Percentiles rank a stretch among this genome's conserved stretches.
Evolutionary conservation across 1,140 invertebrate species (phyloP).

Genomic region (Drosophila willistoni): DNA sequence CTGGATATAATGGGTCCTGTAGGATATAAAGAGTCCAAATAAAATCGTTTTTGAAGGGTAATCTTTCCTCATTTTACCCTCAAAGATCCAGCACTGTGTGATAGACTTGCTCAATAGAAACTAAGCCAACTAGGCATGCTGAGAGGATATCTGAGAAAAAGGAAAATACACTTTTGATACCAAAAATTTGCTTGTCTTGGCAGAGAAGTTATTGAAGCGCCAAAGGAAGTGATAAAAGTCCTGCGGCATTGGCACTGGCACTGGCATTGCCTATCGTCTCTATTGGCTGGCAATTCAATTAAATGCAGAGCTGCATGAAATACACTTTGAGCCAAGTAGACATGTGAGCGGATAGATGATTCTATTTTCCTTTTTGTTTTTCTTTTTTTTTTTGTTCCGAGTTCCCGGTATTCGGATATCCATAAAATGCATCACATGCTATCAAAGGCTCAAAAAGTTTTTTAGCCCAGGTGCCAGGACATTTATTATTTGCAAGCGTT

Average conservation of each 20-base stretch:
- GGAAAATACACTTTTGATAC: not conserved
- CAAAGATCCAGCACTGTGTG: too few relatives aligned
- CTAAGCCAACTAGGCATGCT: slow-evolving; percentile 1
- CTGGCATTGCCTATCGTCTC: slow-evolving; percentile 30
- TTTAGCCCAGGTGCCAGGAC: slow-evolving; percentile 61
- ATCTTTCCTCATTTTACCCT: too few relatives aligned
- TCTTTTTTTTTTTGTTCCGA: slow-evolving; percentile 17
- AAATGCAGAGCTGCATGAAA: slow-evolving; percentile 78
- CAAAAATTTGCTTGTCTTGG: not conserved
- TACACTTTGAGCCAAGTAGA: slow-evolving; percentile 52
- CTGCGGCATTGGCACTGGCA: slow-evolving; percentile 28
- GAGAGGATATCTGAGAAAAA: not conserved
- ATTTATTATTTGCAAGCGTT: slow-evolving; percentile 67
- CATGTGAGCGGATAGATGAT: slow-evolving; percentile 1
- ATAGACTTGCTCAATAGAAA: not conserved
- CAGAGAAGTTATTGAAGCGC: slow-evolving; percentile 32
- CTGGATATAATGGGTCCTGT: too few relatives aligned
- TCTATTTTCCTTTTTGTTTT: slow-evolving; percentile 17
- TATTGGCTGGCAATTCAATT: slow-evolving; percentile 62
- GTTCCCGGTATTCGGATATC: slow-evolving; percentile 51
- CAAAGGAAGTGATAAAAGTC: slow-evolving; percentile 24
- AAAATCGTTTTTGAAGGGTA: too few relatives aligned
- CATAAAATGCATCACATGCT: slow-evolving; percentile 74
- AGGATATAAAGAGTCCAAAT: too few relatives aligned
- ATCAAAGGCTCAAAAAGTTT: slow-evolving; percentile 66